phyloP scores from a whole-genome alignment of 2,113 vertebrate species.

The Terrapene triunguis region DNA sequence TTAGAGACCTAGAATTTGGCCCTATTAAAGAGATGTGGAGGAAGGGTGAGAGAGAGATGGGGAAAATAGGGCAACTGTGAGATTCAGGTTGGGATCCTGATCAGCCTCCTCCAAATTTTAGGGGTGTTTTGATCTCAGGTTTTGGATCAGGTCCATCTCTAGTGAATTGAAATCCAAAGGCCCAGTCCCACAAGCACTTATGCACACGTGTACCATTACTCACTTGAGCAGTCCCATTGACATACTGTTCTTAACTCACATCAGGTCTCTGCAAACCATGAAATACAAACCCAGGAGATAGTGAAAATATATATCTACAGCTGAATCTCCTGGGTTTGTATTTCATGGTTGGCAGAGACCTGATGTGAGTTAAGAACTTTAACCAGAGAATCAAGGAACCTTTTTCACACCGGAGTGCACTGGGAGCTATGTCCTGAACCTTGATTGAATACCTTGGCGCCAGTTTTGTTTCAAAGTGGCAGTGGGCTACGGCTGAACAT shows the following conservation, averaged over 20 bases:
- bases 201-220: background rate
- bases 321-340: background rate
- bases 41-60: background rate
- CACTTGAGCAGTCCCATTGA: background rate
- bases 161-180: background rate
- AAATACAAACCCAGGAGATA: too few relatives aligned
- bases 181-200: background rate
- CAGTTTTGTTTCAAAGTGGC: background rate
- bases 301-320: too few relatives aligned
- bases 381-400: background rate
- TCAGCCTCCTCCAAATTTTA: background rate
- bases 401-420: background rate
- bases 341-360: slow-evolving; percentile 16
- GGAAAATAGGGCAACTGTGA: background rate
- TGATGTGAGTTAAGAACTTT: slow-evolving; percentile 25
- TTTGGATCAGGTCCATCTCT: background rate
- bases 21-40: too few relatives aligned
- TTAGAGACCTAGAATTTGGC: background rate
- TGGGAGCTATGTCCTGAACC: background rate
- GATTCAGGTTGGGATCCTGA: background rate
- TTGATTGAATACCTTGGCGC: background rate
- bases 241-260: too few relatives aligned
- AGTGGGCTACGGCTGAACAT: background rate
- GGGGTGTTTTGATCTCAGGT: background rate
- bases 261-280: too few relatives aligned